Evolutionary conservation across 2,888 invertebrate genomes (phyloP).

Genomic region (Temnothorax ravouxi): DNA sequence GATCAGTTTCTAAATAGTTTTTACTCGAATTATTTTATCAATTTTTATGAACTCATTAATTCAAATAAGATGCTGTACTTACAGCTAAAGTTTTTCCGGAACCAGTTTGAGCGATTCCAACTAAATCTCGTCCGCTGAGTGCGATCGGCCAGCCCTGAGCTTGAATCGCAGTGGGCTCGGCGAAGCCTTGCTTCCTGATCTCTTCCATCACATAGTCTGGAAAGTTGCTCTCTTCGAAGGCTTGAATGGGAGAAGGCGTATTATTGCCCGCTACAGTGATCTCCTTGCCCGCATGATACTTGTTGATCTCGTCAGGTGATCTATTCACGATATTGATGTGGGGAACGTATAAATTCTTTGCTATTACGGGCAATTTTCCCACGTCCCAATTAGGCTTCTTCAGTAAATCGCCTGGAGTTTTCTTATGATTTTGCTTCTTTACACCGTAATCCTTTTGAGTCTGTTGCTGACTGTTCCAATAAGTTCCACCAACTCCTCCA

Average conservation of each 20-base stretch:
- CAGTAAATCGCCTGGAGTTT: slow-evolving; percentile 91
- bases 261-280: slow-evolving; percentile 96
- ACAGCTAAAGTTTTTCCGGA: slow-evolving; percentile 96
- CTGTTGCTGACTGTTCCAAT: slow-evolving; percentile 84
- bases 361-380: slow-evolving; percentile 92
- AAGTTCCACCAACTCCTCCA: slow-evolving; percentile 80
- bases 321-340: slow-evolving; percentile 91
- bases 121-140: slow-evolving; percentile 96
- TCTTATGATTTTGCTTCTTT: slow-evolving; percentile 85
- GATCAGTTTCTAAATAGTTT: background rate
- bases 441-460: slow-evolving; percentile 74
- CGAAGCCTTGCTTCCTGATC: slow-evolving; percentile 93
- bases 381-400: slow-evolving; percentile 95
- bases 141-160: slow-evolving; percentile 98
- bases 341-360: slow-evolving; percentile 97
- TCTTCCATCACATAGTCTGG: slow-evolving; percentile 94
- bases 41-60: background rate
- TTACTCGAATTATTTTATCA: background rate
- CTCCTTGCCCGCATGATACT: slow-evolving; percentile 92
- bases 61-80: slow-evolving; percentile 74
- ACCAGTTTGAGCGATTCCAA: slow-evolving; percentile 97
- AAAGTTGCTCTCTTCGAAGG: slow-evolving; percentile 96
- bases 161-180: slow-evolving; percentile 97
- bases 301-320: slow-evolving; percentile 91
- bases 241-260: slow-evolving; percentile 95